phyloP scores from a whole-genome alignment of 2,113 vertebrate species.

The Thryonomys swinderianus region DNA sequence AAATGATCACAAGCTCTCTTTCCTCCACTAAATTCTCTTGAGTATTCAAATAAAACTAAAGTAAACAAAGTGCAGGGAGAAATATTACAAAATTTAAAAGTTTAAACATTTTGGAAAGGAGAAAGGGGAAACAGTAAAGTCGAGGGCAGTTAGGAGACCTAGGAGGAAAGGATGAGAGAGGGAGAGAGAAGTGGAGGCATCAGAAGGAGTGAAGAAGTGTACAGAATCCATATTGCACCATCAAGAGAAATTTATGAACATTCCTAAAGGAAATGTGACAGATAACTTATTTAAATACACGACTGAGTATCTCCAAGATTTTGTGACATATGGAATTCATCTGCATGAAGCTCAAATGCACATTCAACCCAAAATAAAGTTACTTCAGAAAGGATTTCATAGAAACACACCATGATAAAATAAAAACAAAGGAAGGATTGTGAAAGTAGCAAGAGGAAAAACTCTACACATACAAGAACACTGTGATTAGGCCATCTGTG shows the following conservation, averaged over 20 bases:
- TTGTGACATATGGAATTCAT: background rate
- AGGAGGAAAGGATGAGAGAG: background rate
- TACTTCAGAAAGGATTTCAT: background rate
- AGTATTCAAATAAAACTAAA: background rate
- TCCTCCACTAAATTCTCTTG: background rate
- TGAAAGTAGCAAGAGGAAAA: background rate
- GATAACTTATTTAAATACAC: background rate
- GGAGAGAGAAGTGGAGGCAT: background rate
- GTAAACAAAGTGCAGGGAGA: background rate
- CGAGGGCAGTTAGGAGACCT: background rate
- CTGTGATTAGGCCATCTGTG: background rate
- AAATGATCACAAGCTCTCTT: background rate
- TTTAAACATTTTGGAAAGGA: background rate
- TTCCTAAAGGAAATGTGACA: background rate
- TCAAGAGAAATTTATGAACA: background rate
- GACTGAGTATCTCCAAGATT: background rate
- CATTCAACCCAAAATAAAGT: background rate
- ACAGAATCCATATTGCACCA: background rate
- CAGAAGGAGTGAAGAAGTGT: background rate
- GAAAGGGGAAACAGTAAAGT: background rate
- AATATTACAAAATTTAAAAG: background rate
- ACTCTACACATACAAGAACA: background rate
- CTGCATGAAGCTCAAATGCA: background rate
- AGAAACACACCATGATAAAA: background rate
- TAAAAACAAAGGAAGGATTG: background rate